These are phyloP conservation scores for Leptodactylus fuscus DNA, from an alignment of 2,113 vertebrate species.

Conservation along the genomic window DNA sequence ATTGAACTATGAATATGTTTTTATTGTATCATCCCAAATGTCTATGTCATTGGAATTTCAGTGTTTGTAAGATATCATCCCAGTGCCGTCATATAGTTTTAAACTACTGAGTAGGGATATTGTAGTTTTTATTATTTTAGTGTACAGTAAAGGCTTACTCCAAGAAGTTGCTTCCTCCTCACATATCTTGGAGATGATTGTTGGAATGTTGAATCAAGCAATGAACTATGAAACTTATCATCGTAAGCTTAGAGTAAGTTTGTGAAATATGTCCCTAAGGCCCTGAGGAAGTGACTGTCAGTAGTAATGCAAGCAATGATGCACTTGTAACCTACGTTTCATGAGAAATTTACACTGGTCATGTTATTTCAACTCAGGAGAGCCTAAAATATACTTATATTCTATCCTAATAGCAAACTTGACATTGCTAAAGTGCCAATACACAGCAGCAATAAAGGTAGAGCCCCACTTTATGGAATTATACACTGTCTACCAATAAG, in stretches of 20 bases:
- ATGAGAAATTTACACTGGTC: background rate
- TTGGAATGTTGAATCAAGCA: background rate
- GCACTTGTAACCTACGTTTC: background rate
- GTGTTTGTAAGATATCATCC: too few relatives aligned
- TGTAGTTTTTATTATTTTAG: background rate
- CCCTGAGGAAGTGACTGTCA: background rate
- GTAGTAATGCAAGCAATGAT: background rate
- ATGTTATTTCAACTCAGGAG: background rate
- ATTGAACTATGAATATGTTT: background rate
- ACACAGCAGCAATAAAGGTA: background rate
- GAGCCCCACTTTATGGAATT: background rate
- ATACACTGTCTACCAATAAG: too few relatives aligned
- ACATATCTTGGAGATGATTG: background rate
- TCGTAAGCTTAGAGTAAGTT: background rate
- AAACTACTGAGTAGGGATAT: background rate
- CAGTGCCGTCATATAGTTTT: background rate
- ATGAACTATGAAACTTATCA: background rate
- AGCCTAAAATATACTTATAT: background rate
- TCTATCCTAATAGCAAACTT: background rate
- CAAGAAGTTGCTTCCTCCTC: background rate
- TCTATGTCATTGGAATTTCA: background rate
- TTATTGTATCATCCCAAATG: background rate
- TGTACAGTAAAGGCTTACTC: too few relatives aligned
- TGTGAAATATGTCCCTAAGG: slow-evolving; percentile 3
- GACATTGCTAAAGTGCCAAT: background rate